Evolutionary conservation across 2,888 invertebrate species (phyloP), one percentile per base, ranked within the genome.

Genomic region (Zhengitettix transpicula): DNA sequence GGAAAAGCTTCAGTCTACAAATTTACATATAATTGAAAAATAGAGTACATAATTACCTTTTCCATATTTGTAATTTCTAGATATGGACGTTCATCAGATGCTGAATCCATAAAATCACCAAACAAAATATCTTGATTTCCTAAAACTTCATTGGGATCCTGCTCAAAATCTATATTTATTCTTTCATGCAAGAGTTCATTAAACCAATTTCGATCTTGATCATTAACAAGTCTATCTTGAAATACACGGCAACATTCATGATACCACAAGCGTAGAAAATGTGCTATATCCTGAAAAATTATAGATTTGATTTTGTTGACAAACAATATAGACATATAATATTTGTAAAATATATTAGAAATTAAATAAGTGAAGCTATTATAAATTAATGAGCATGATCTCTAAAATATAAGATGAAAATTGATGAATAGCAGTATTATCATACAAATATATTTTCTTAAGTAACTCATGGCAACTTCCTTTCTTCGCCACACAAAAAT

Each of bases 161-260:
- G 74, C 1, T 76, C 69, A 65, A 85, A 87, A 40, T 79, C 77
- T 0, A 74, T 71, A 1, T 71, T 69, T 60, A 88, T 78, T 68
- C 82, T 82, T 14, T 70, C 68, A 9, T 76, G 71, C 1, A 88
- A 71, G 15, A 86, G 71, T 58, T 75, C 69, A 65, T 80, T 78
- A 66, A 90, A 84, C 87, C 91, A 90, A 41, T 72, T 66, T 41
- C 89, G 77, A 69, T 94, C 93, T 40, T 76, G 78, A 9, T 83
- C 81, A 68, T 88, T 87, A 0, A 87, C 81, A n/a, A 94, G 76
- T 9, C 93, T 82, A 70, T 94, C 93, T 69, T 88, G 88, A 69
- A 89, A 94, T 0, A 94, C 89, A 10, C 93, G 78, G 71, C 85
- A 82, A 58, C 89, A 86, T 71, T 94, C 93, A 70, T 94, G 94